Base-by-base conservation (phyloP, 2,888 invertebrate genomes). In the Sesia apiformis region DNA sequence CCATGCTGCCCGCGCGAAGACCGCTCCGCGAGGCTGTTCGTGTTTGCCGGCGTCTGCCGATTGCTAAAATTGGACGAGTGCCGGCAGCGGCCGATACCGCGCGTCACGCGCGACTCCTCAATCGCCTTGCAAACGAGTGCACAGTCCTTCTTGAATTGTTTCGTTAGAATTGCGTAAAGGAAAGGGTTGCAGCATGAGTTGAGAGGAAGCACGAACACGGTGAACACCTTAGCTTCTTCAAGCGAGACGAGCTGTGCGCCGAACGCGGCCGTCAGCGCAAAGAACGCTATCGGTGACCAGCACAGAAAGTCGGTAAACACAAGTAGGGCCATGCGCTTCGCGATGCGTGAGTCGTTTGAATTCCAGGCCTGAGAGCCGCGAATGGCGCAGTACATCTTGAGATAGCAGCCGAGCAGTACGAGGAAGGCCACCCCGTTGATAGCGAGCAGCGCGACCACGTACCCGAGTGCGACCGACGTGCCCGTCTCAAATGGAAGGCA, bases 111-210 rank as follows among this genome's bases (percentile, higher is more conserved):
- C 43, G 96, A 96, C 83, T 97, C 98, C 80, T 98, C 98, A 67
- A 98, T 97, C 38, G 98, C 96, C 79, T 98, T 97, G 86, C 98
- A 98, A 57, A 98, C 95, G 77, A 97, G 93, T 3, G 98, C 96
- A 86, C 98, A 98, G 86, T 98, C 98, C 84, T 97, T 97, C 84
- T 98, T 98, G 82, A 98, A 98, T 81, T 98, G 98, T 78, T 98
- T 98, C 4, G 98, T 98, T 71, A 98, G 93, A 65, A 98, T 98
- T 53, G 98, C 98, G 81, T 99, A 99, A 40, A 99, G 92, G 80
- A 98, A 98, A 0, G 99, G 99, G 86, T 99, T 99, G 85, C 98
- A 98, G 82, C 98, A 98, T 7, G 97, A 97, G 84, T 99, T 99
- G 60, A 99, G 89, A 2, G 99, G 98, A 66, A 98, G 90, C 55